Percentiles rank a stretch among this genome's conserved stretches.
These are phyloP conservation scores for Leptoclinus maculatus DNA, from an alignment of 2,797 vertebrate genomes.

Conservation along the genomic window DNA sequence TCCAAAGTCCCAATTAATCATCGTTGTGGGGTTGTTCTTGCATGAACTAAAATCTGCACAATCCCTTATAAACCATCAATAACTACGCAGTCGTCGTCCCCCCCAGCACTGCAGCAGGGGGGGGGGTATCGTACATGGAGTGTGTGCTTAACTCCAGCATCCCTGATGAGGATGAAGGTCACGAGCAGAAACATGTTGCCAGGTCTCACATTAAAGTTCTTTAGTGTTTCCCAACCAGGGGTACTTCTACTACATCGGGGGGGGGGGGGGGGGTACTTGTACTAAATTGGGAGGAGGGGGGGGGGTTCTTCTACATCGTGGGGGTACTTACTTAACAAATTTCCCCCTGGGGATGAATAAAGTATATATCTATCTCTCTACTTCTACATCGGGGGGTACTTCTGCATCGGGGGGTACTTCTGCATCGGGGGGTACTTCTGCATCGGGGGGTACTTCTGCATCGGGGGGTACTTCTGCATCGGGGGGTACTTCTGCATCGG, in stretches of 20 bases:
- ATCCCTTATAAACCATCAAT: neutral
- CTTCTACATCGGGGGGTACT: no score
- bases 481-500: no score
- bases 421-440: no score
- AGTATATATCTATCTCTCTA: neutral
- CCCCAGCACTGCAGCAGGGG: neutral
- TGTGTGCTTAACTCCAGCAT: neutral
- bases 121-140: neutral
- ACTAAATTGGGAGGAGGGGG: neutral
- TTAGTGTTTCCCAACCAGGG: neutral
- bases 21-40: neutral
- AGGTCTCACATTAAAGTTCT: neutral
- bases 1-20: neutral
- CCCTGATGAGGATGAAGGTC: neutral
- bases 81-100: neutral
- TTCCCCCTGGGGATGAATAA: no score
- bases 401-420: no score
- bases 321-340: no score
- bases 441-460: no score
- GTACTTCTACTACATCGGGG: no score
- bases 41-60: neutral
- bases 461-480: no score
- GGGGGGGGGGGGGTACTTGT: no score
- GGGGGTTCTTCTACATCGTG: neutral
- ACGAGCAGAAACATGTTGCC: neutral